phyloP scores from a whole-genome alignment of 1,140 invertebrate species.

The Bombus haemorrhoidalis region DNA sequence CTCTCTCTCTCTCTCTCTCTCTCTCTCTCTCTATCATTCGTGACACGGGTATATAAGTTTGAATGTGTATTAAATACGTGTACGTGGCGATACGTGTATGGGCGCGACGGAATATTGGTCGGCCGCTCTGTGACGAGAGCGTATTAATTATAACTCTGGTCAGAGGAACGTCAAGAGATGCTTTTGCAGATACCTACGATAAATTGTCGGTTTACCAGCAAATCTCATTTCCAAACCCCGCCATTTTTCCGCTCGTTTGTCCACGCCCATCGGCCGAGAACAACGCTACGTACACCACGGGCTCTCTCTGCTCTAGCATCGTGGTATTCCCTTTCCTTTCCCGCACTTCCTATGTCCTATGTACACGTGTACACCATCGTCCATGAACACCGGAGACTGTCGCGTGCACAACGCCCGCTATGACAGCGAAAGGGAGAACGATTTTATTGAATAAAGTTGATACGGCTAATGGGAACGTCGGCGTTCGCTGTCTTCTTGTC shows the following conservation, averaged over 20 bases:
- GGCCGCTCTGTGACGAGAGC: conserved; percentile 78
- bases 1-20: too few relatives aligned
- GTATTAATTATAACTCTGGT: conserved; percentile 83
- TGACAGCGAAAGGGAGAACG: conserved; percentile 66
- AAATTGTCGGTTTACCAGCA: conserved; percentile 83
- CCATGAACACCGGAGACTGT: conserved; percentile 47
- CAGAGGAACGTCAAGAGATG: conserved; percentile 81
- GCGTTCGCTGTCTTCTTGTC: conserved; percentile 49
- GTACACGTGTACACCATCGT: conserved; percentile 37
- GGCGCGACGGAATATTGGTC: conserved; percentile 77
- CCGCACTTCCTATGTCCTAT: conserved; percentile 18
- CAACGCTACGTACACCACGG: conserved; percentile 45
- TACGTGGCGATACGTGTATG: conserved; percentile 60
- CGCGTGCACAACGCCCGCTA: conserved; percentile 58
- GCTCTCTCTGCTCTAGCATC: conserved; percentile 32
- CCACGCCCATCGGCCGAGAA: conserved; percentile 65
- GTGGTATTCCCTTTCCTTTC: conserved; percentile 59
- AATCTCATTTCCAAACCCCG: conserved; percentile 81
- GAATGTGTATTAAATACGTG: not conserved
- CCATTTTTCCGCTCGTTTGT: conserved; percentile 78
- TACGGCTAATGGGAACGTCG: conserved; percentile 64
- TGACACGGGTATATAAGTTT: not conserved
- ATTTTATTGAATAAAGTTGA: conserved; percentile 68
- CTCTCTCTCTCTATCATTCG: not conserved
- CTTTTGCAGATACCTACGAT: conserved; percentile 79